Base-by-base conservation (phyloP, 2,797 vertebrate species). In the Cottoperca gobio region DNA sequence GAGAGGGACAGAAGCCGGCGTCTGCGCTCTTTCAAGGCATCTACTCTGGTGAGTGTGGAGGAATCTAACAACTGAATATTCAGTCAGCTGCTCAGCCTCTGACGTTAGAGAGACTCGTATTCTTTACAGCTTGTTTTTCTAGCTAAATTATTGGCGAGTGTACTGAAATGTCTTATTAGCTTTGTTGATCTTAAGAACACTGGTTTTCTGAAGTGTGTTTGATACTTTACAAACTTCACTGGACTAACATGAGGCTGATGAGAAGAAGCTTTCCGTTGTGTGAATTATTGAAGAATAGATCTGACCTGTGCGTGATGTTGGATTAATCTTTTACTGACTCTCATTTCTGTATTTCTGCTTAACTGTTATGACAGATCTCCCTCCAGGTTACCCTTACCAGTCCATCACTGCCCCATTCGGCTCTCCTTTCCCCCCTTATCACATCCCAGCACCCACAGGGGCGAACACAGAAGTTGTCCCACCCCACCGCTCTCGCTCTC, bases 381-480 rank as follows among this genome's bases (percentile, higher is more conserved):
- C 97, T 12, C 91, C 95, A 0, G 95, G 96, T 85, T 99, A 97
- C 82, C 94, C 97, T 0, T 98, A 97, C 88, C 97, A 95, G 77
- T 95, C 97, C 35, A 89, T 98, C 84, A 94, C 96, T 0, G 93
- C 96, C 0, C 95, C 96, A 9, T 98, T 96, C 1, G 93, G 96
- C 83, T 94, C 96, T 73, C 91, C 95, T 65, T 97, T 96, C 79
- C 94, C 96, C 46, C 93, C 96, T 68, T 96, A 97, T 89, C 95
- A 96, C 26, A 95, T 96, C 87, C 96, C 97, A 26, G 82, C 96
- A 0, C 83, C 96, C 0, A 92, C 95, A 0, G 94, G 92, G 0
- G 82, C 95, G 0, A 95, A 92, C 0, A 72, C 96, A 0, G 97
- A 97, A 0, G 93, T 95, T 40, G 94, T 95, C 0, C 91, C 96